phyloP scores from a whole-genome alignment of 2,797 vertebrate species.

The Phaenicophaeus curvirostris region DNA sequence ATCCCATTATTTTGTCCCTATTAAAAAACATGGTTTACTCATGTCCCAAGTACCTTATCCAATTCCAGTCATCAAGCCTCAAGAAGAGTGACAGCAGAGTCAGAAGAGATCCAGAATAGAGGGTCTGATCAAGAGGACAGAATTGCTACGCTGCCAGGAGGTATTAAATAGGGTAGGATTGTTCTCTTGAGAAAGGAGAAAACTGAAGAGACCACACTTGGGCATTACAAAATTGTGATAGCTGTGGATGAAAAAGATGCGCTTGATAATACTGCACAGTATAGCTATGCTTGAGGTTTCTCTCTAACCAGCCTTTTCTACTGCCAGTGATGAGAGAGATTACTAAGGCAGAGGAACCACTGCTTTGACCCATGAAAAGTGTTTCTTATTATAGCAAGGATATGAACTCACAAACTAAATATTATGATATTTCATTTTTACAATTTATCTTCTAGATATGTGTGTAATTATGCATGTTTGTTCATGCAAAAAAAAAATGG shows the following conservation, averaged over 20 bases:
- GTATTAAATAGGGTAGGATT: background rate
- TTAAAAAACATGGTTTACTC: background rate
- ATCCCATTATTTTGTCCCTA: background rate
- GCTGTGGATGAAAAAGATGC: background rate
- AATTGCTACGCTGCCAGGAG: background rate
- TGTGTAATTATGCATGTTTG: background rate
- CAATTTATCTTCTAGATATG: background rate
- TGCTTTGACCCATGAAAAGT: background rate
- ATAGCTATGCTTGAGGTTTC: fast-evolving
- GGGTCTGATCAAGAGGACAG: background rate
- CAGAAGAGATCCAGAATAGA: background rate
- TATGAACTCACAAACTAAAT: background rate
- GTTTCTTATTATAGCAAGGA: background rate
- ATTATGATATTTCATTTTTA: background rate
- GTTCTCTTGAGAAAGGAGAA: background rate
- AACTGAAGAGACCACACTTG: background rate
- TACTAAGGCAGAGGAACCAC: background rate
- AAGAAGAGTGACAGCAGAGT: background rate
- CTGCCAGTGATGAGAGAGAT: background rate
- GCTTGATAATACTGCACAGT: background rate
- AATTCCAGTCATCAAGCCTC: background rate
- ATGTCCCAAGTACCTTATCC: background rate
- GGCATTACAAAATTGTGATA: background rate
- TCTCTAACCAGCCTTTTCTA: background rate
- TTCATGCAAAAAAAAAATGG: background rate